Conservation (phyloP, 2,888 invertebrate genomes). For the Ceramica pisi region DNA sequence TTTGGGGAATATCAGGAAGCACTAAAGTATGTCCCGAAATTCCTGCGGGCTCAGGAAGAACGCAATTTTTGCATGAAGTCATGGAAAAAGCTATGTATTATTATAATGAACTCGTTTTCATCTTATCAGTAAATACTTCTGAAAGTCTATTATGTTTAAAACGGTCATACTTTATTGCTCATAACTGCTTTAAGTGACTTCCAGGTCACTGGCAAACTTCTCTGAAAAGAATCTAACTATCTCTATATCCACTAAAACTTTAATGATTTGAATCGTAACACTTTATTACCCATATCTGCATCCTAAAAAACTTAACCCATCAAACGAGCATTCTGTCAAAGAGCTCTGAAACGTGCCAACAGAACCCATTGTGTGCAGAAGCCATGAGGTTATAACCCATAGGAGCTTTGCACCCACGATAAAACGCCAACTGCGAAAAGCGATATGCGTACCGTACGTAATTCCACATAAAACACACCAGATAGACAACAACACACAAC, state of each 20-base stretch:
- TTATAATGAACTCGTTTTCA: too few relatives aligned
- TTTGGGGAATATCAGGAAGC: too few relatives aligned
- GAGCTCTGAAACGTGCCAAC: slow-evolving; percentile 10
- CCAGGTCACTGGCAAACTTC: too few relatives aligned
- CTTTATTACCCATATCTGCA: slow-evolving; percentile 1
- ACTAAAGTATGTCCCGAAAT: too few relatives aligned
- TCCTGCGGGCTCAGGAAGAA: too few relatives aligned
- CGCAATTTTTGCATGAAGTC: too few relatives aligned
- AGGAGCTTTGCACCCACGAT: slow-evolving; percentile 40
- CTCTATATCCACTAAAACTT: neutral
- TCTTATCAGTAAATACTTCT: too few relatives aligned
- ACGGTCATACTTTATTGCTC: too few relatives aligned
- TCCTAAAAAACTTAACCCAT: neutral
- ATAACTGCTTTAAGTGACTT: too few relatives aligned
- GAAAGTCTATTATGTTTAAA: too few relatives aligned
- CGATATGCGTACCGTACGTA: slow-evolving; percentile 42
- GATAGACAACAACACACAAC: slow-evolving; percentile 58
- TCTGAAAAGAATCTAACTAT: too few relatives aligned
- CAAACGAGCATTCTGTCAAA: slow-evolving; percentile 6
- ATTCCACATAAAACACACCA: slow-evolving; percentile 51
- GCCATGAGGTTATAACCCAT: slow-evolving; percentile 44
- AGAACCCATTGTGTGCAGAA: slow-evolving; percentile 22
- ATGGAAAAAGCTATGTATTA: too few relatives aligned
- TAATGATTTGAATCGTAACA: neutral
- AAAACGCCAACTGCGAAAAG: slow-evolving; percentile 36